Percentiles rank a stretch among this genome's conserved stretches.
These are phyloP conservation scores for Alosa sapidissima DNA, from an alignment of 2,797 vertebrate species.

Conservation along the genomic window DNA sequence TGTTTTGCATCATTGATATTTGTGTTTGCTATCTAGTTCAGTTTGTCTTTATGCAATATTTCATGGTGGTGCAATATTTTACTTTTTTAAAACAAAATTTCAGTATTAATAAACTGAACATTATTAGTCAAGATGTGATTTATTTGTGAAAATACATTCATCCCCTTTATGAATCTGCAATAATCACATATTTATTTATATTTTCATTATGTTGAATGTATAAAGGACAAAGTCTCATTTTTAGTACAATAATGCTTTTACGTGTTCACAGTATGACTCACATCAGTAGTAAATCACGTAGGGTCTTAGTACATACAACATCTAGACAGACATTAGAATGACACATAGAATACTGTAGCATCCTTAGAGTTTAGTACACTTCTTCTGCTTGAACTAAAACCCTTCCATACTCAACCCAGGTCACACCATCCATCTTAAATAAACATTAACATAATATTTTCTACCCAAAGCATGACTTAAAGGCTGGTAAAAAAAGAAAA, in stretches of 20 bases:
- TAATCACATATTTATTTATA: conserved; percentile 58
- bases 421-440: background rate
- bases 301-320: conserved; percentile 22
- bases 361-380: conserved; percentile 3
- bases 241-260: conserved; percentile 23
- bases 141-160: conserved; percentile 60
- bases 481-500: conserved; percentile 7
- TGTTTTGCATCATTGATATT: conserved; percentile 38
- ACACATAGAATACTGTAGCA: conserved; percentile 8
- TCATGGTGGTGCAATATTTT: conserved; percentile 56
- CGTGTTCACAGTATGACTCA: conserved; percentile 18
- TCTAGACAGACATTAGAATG: conserved; percentile 7
- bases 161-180: conserved; percentile 48
- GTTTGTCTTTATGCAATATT: conserved; percentile 56
- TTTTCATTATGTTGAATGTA: conserved; percentile 58
- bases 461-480: conserved; percentile 11
- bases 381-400: background rate
- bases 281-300: conserved; percentile 21
- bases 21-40: conserved; percentile 45
- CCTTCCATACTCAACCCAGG: background rate
- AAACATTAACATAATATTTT: conserved; percentile 19
- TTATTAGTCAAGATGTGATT: conserved; percentile 47
- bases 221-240: conserved; percentile 49
- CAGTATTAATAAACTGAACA: conserved; percentile 62
- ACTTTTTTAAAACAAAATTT: conserved; percentile 47